Evolutionary conservation across 2,888 invertebrate genomes (phyloP), one percentile per base, ranked within the genome.

Genomic region (Sarcophaga variegata): DNA sequence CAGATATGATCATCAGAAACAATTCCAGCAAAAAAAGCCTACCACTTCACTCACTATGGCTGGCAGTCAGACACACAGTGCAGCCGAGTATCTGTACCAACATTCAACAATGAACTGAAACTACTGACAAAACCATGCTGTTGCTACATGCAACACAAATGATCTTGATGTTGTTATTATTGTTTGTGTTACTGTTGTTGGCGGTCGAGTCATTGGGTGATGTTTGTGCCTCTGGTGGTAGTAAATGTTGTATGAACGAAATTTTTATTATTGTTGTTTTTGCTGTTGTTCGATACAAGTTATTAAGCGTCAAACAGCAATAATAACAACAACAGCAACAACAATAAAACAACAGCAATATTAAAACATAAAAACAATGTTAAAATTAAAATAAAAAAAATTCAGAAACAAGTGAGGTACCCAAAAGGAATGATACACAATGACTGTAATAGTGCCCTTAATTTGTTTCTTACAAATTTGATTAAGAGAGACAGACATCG

Each of bases 281-380:
- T 72, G 70, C 22, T 81, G 82, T 77, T 64, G 67, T 81, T 82
- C 67, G 6, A 63, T 87, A 80, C 81, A 87, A 86, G 80, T 76
- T 83, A 85, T 87, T 87, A 78, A 81, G 84, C 75, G 81, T 82
- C 67, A 82, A 84, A 84, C 82, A 84, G 84, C 78, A 71, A 70
- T 54, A 71, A 70, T 54, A 54, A 54, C 54, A 54, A 14, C 37
- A 37, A 1, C 67, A 80, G 63, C 70, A 83, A 63, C 63, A 64
- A 76, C 76, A 69, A 20, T 22, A 83, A 77, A 83, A 63, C 64
- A 64, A 76, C 76, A 69, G 20, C 37, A 83, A 77, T 75, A 54
- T 12, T 75, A 47, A 77, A 86, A 70, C 78, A 85, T 37, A 72
- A 69, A 66, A 72, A 71, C 17, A 12, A 49, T 60, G 49, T 69